A percentile compares a stretch with the other conserved stretches of the same genome.
These are phyloP conservation scores for Ceyx erithaca DNA, from an alignment of 2,797 vertebrate species.

Conservation along the genomic window DNA sequence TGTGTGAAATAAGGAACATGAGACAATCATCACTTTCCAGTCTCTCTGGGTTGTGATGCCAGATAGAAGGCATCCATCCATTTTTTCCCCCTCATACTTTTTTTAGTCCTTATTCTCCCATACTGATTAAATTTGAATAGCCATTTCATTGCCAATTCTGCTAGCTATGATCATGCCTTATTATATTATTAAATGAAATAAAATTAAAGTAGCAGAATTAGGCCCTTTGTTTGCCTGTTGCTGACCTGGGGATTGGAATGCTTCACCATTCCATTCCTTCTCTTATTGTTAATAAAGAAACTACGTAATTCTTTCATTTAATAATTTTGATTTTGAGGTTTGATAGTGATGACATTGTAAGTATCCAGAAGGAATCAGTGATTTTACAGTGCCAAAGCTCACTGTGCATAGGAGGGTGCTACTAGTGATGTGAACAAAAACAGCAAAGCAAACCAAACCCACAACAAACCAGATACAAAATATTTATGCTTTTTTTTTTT, in stretches of 20 bases:
- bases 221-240: not conserved
- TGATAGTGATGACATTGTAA: not conserved
- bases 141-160: conserved; percentile 62
- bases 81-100: conserved; percentile 43
- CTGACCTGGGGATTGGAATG: not conserved
- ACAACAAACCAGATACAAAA: not conserved
- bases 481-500: not conserved
- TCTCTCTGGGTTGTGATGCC: conserved; percentile 36
- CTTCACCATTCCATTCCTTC: not conserved
- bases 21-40: conserved; percentile 64
- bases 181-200: conserved; percentile 19
- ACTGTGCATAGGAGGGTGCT: not conserved
- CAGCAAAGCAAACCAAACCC: not conserved
- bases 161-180: conserved; percentile 3
- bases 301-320: not conserved
- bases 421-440: not conserved
- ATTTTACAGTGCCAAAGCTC: conserved; percentile 33
- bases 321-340: conserved; percentile 13
- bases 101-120: conserved; percentile 36
- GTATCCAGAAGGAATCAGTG: conserved; percentile 32
- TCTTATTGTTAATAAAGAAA: conserved; percentile 7
- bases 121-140: conserved; percentile 53
- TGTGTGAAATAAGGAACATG: conserved; percentile 64
- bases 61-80: conserved; percentile 63
- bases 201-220: not conserved